Base-by-base conservation (phyloP, 2,888 invertebrate species). In the Antitype chi region DNA sequence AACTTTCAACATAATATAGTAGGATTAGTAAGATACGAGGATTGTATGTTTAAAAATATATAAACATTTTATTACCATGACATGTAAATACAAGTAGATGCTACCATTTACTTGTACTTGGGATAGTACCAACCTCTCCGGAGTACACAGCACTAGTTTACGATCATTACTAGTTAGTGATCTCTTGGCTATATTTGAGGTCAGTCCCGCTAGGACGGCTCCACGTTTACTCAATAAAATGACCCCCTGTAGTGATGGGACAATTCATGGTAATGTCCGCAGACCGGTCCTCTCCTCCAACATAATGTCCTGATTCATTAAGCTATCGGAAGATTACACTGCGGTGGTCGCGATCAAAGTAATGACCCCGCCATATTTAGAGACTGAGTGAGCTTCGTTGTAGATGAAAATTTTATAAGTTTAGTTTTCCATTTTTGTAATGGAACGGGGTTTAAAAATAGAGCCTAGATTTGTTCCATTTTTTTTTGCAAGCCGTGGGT, bases 291-390 rank as follows among this genome's bases (percentile, higher is more conserved):
- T 86, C 64, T 77, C 83, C 70, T 74, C 76, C 64, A 78, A 77
- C 88, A 85, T 91, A 92, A 92, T 90, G 91, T 93, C 92, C 91
- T 93, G 92, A 93, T 93, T 94, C 93, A 94, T 94, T 93, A 93
- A 90, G 90, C 90, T 92, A 93, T 93, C 90, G 90, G 90, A 86
- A 90, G 90, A 90, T 91, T 89, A 87, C 85, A 83, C 88, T 88
- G 88, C 83, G 90, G 90, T 90, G 91, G 90, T 91, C 90, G 89
- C 88, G 88, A 78, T 80, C 86, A 84, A 90, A 85, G 89, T 85
- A 87, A 88, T 89, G 85, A 78, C 85, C 81, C 76, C 76, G 81
- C 80, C 80, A 79, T 85, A 88, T 89, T 88, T 86, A 84, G 70
- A 80, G 73, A 70, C 78, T 72, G 76, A 83, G 70, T 78, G 62